A percentile compares a stretch with the other conserved stretches of the same genome.
Evolutionary conservation across 2,888 invertebrate genomes (phyloP).

Genomic region (Invenusta paracnida): DNA sequence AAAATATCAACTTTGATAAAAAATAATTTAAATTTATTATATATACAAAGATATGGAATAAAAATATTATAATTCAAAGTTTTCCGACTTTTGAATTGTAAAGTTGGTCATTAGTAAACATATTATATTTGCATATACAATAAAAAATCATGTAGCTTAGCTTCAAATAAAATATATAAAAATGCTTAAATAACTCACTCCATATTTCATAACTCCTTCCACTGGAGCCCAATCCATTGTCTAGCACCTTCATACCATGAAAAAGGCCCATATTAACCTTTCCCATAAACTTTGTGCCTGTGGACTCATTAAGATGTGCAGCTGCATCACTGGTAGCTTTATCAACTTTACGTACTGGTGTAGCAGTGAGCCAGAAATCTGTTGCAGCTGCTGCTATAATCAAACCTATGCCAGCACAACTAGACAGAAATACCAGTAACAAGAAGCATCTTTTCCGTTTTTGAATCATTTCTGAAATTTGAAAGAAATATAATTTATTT

Average conservation of each 20-base stretch:
- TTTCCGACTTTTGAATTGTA: too few relatives aligned
- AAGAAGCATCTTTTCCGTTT: background rate
- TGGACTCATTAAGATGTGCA: conserved; percentile 32
- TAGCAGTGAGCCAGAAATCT: conserved; percentile 25
- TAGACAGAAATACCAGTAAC: background rate
- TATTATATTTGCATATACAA: too few relatives aligned
- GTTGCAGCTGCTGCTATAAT: conserved; percentile 8
- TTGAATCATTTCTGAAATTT: background rate
- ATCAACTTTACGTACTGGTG: conserved; percentile 26
- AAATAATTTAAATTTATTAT: too few relatives aligned
- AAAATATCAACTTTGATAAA: too few relatives aligned
- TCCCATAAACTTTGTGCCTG: conserved; percentile 47
- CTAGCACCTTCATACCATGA: conserved; percentile 75
- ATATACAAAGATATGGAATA: too few relatives aligned
- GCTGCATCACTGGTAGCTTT: conserved; percentile 45
- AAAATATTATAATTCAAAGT: too few relatives aligned
- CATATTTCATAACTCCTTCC: conserved; percentile 51
- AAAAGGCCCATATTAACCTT: conserved; percentile 73
- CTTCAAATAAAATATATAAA: too few relatives aligned
- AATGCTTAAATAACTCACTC: too few relatives aligned
- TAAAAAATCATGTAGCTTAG: too few relatives aligned
- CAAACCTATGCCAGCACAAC: background rate
- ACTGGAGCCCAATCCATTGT: conserved; percentile 76
- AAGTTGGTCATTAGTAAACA: too few relatives aligned
- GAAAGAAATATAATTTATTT: too few relatives aligned